Evolutionary conservation across 2,797 vertebrate species (phyloP).

Genomic region (Arctocebus calabarensis): DNA sequence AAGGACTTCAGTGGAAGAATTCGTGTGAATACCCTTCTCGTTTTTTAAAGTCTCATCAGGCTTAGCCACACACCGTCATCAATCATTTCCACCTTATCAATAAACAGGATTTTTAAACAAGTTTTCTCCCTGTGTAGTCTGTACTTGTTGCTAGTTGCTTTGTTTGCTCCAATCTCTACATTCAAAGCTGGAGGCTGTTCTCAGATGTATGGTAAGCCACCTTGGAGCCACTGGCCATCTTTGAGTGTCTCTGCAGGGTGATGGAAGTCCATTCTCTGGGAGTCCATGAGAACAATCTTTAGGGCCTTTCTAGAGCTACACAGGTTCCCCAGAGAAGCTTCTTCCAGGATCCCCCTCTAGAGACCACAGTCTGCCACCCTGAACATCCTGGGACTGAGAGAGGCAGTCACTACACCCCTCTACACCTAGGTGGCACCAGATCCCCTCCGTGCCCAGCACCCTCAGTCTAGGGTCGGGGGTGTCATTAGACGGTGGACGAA

Average conservation of each 20-base stretch:
- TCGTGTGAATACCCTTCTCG: not conserved
- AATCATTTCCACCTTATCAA: not conserved
- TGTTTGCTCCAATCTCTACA: not conserved
- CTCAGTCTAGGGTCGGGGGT: not conserved
- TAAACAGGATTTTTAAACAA: not conserved
- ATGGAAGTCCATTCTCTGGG: not conserved
- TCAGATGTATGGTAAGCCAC: accelerated
- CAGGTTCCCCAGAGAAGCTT: not conserved
- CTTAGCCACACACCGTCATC: not conserved
- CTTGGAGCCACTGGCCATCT: not conserved
- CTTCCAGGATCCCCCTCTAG: not conserved
- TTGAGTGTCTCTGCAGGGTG: too few relatives aligned
- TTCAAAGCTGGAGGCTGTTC: too few relatives aligned
- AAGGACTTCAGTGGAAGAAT: not conserved
- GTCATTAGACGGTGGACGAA: not conserved
- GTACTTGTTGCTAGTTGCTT: not conserved
- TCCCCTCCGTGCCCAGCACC: not conserved
- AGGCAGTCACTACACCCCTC: not conserved
- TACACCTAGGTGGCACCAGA: not conserved
- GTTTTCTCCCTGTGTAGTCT: not conserved
- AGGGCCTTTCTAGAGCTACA: not conserved
- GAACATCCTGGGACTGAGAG: accelerated
- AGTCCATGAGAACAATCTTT: not conserved
- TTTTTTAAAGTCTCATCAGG: not conserved
- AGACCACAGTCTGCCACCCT: not conserved